Base-by-base conservation (phyloP, 1,140 invertebrate genomes). In the Drosophila nikananu region DNA sequence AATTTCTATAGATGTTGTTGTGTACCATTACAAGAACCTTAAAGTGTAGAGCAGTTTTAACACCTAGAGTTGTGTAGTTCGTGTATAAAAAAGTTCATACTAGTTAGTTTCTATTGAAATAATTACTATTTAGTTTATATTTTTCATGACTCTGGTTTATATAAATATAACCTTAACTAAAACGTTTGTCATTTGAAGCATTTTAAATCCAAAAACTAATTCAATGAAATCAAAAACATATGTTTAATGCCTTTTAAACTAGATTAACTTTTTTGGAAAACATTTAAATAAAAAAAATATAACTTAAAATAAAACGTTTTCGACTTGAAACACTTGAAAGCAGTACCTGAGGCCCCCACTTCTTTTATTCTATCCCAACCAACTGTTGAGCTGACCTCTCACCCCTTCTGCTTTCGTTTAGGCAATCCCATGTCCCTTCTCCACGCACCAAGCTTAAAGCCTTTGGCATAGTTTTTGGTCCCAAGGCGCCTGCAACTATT, bases 401-500 rank as follows among this genome's bases (percentile, higher is more conserved):
- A 49, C 12, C 41, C 10, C 25, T n/a, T 23, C 15, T 57, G 35
- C 15, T 21, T 15, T 17, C 54, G 35, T 17, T 17, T 25, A 57
- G 62, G 23, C 55, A 59, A n/a, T 57, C 60, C 60, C 3, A 15
- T 44, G 32, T 54, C 9, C 51, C 64, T 44, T 46, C 35, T 63
- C 54, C 42, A 58, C 67, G 72, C 49, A 37, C 62, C 62, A 48
- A 23, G n/a, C 55, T 66, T 67, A 60, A 68, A 71, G 68, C 82
- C 79, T 68, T 77, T 86, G 80, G 83, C 83, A 86, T 77, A 86
- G 83, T 86, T 86, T 76, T 61, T 59, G 23, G 32, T 78, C 78
- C 66, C 83, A 81, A 86, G 82, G 78, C 79, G 83, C 84, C 67
- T 72, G 76, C 59, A 72, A 76, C 79, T 86, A 80, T 86, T 86